phyloP scores from a whole-genome alignment of 2,113 vertebrate genomes.

The Pituophis catenifer region DNA sequence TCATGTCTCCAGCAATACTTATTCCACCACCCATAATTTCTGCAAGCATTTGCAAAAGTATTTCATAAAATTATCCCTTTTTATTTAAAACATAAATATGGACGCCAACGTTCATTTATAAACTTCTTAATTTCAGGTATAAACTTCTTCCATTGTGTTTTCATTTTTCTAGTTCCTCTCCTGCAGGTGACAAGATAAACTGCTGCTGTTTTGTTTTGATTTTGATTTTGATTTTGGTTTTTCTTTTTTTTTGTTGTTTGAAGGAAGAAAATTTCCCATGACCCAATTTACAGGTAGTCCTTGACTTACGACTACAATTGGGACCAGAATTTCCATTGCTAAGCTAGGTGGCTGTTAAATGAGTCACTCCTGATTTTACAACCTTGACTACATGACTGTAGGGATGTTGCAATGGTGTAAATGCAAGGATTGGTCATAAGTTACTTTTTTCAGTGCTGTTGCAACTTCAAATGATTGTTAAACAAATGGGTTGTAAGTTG shows the following conservation, averaged over 20 bases:
- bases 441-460: neutral
- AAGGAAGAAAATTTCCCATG: neutral
- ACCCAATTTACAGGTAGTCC: neutral
- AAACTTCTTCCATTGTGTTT: neutral
- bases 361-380: neutral
- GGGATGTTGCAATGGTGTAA: neutral
- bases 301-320: neutral
- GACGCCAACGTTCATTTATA: neutral
- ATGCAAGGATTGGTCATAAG: neutral
- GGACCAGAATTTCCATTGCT: neutral
- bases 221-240: neutral
- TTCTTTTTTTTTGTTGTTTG: neutral
- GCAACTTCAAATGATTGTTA: neutral
- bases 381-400: neutral
- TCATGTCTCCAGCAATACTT: neutral
- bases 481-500: neutral
- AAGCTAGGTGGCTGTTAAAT: neutral
- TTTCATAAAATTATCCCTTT: neutral
- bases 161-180: neutral
- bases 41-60: neutral
- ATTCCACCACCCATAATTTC: neutral
- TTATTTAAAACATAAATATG: neutral
- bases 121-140: neutral
- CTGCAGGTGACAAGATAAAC: neutral
- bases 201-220: neutral